phyloP scores from a whole-genome alignment of 2,113 vertebrate species.

The Percina caprodes region DNA sequence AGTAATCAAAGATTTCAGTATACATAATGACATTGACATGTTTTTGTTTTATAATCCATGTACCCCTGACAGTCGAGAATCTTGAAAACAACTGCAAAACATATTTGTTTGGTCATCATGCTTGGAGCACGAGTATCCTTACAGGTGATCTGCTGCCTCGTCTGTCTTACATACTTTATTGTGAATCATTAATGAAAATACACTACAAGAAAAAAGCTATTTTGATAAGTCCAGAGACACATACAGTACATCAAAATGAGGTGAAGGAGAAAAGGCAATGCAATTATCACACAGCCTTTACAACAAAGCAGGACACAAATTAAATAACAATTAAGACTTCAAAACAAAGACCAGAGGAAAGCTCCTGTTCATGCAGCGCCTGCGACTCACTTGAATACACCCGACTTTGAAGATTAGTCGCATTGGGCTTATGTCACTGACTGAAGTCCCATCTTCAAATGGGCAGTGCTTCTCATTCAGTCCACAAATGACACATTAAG shows the following conservation, averaged over 20 bases:
- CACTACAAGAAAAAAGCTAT: conserved; percentile 8
- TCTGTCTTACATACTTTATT: background rate
- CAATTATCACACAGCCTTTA: conserved; percentile 84
- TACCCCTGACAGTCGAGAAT: no score
- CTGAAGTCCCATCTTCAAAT: conserved; percentile 73
- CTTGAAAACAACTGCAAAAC: no score
- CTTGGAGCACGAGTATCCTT: background rate
- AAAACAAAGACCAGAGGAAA: conserved; percentile 56
- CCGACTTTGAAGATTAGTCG: conserved; percentile 75
- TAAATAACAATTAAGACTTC: conserved; percentile 80
- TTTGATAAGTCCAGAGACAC: conserved; percentile 41
- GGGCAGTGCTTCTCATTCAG: conserved; percentile 60
- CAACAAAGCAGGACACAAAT: conserved; percentile 78
- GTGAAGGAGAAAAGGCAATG: conserved; percentile 52
- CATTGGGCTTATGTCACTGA: conserved; percentile 61
- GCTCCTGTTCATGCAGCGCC: conserved; percentile 53
- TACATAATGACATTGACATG: no score
- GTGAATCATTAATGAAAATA: conserved; percentile 37
- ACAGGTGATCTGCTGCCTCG: conserved; percentile 8
- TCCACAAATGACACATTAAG: conserved; percentile 51
- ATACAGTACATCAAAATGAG: conserved; percentile 59
- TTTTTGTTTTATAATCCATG: no score
- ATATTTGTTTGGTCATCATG: no score
- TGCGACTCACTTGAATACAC: conserved; percentile 44
- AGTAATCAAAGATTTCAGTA: no score